Evolutionary conservation across 2,797 vertebrate species (phyloP).

Genomic region (Epinephelus malabaricus): DNA sequence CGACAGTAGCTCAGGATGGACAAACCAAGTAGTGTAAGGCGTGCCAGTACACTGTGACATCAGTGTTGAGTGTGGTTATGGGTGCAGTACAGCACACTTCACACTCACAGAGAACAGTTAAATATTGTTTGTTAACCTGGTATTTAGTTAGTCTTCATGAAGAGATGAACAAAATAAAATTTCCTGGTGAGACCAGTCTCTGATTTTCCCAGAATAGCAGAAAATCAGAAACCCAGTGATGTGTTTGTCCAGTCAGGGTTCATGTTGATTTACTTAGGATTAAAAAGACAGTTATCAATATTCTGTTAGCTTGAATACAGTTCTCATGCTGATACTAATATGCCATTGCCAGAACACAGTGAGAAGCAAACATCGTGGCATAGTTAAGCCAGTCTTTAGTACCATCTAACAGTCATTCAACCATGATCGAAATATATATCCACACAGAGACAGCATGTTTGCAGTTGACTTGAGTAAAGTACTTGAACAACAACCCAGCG

Average conservation of each 20-base stretch:
- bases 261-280: neutral
- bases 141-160: neutral
- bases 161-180: neutral
- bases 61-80: too few species aligned
- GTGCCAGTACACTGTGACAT: too few species aligned
- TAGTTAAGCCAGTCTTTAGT: neutral
- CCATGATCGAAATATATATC: neutral
- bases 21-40: too few species aligned
- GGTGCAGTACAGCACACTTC: neutral
- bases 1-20: too few species aligned
- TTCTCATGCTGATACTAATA: neutral
- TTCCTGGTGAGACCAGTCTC: neutral
- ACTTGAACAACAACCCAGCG: slow-evolving; percentile 6
- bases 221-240: neutral
- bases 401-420: neutral
- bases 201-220: neutral
- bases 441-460: slow-evolving; percentile 2
- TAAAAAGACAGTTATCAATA: neutral
- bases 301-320: neutral
- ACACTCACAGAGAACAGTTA: too few species aligned
- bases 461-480: neutral
- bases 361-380: neutral
- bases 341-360: neutral
- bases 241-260: neutral
- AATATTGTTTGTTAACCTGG: neutral